phyloP scores from a whole-genome alignment of 1,140 invertebrate genomes.

The Tetramorium simillimum region DNA sequence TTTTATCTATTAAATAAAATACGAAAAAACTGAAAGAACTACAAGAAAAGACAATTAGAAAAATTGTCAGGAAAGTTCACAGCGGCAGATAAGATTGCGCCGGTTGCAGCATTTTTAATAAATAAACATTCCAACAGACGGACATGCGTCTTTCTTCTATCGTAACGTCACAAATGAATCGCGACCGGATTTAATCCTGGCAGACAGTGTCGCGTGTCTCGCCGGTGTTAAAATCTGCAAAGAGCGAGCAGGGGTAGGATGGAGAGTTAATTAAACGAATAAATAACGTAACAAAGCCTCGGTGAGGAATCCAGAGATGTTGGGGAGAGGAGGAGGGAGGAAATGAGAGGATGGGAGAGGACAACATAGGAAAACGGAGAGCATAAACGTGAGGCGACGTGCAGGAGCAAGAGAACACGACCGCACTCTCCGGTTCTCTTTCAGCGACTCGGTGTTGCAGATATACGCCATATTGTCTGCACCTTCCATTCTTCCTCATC shows the following conservation, averaged over 20 bases:
- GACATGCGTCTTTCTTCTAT: background rate
- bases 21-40: background rate
- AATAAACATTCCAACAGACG: slow-evolving; percentile 38
- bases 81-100: background rate
- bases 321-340: background rate
- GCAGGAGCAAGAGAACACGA: slow-evolving; percentile 44
- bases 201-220: slow-evolving; percentile 74
- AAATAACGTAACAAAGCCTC: slow-evolving; percentile 82
- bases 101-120: slow-evolving; percentile 16
- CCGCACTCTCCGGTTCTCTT: slow-evolving; percentile 63
- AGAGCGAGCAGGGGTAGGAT: slow-evolving; percentile 63
- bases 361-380: slow-evolving; percentile 49
- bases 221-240: slow-evolving; percentile 76
- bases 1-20: background rate
- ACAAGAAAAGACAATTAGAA: background rate
- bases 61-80: slow-evolving; percentile 16
- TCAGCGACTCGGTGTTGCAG: slow-evolving; percentile 63
- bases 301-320: slow-evolving; percentile 40
- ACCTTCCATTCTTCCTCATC: slow-evolving; percentile 34
- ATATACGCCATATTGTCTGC: slow-evolving; percentile 62
- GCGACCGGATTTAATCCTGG: slow-evolving; percentile 70
- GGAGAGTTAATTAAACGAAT: slow-evolving; percentile 84
- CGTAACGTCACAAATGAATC: slow-evolving; percentile 47
- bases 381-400: slow-evolving; percentile 20
- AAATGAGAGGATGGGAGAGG: background rate